phyloP scores from a whole-genome alignment of 2,797 vertebrate species.

The Sebastiscus tertius region DNA sequence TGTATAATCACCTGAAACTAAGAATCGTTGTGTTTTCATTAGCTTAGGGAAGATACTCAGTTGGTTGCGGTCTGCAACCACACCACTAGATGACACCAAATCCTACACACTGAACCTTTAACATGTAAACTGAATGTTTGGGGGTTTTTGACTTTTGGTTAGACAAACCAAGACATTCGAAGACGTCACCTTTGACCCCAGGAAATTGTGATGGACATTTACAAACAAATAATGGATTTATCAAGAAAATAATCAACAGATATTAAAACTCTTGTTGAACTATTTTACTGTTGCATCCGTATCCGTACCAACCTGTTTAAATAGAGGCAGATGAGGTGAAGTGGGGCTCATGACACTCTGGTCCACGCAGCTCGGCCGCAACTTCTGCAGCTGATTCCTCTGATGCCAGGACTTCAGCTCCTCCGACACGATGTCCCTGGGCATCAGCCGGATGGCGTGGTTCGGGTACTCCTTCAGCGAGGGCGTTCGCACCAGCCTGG shows the following conservation, averaged over 20 bases:
- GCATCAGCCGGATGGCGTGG: constrained; percentile 76
- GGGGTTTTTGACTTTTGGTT: neutral
- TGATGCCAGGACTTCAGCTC: constrained; percentile 91
- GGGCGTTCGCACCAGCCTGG: constrained; percentile 85
- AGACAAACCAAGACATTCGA: neutral
- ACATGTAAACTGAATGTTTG: neutral
- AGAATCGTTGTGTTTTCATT: too few relatives aligned
- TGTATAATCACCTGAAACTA: too few relatives aligned
- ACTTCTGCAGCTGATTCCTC: constrained; percentile 80
- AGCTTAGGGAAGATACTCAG: too few relatives aligned
- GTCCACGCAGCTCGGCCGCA: constrained; percentile 73
- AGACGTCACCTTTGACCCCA: neutral
- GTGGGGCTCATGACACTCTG: constrained; percentile 74
- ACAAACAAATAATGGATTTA: neutral
- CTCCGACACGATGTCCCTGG: constrained; percentile 86
- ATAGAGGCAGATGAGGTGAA: constrained; percentile 73
- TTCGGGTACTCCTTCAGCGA: constrained; percentile 87
- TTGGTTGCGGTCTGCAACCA: too few relatives aligned
- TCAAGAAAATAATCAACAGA: neutral
- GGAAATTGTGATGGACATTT: neutral
- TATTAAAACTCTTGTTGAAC: neutral
- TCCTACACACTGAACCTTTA: neutral
- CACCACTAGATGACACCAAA: too few relatives aligned
- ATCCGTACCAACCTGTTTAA: constrained; percentile 72
- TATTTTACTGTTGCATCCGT: neutral